Evolutionary conservation across 2,113 vertebrate species (phyloP), one percentile per base, ranked within the genome.

Genomic region (Hirundichthys speculiger): DNA sequence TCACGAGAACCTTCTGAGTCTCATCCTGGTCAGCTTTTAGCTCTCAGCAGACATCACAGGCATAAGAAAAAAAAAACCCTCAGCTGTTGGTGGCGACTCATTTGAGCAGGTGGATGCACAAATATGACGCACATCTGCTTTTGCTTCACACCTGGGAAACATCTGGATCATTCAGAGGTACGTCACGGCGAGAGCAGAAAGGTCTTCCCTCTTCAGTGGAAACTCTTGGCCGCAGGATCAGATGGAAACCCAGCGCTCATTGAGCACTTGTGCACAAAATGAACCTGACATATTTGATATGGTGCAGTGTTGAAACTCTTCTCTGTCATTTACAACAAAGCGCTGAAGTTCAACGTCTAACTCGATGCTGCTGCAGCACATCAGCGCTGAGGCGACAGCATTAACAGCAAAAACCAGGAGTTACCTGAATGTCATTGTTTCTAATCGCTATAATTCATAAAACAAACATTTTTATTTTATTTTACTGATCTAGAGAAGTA

Each of bases 261-360:
- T 60, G 51, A 45, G 8, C 42, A 66, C 56, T 70, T 79, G 72
- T 88, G 77, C 75, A 73, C 16, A 41, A 76, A 83, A 72, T 61
- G 74, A 78, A 73, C 61, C 46, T 51, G 30, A 62, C 60, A 64
- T 11, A 66, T 42, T 61, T 51, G n/a, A n/a, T n/a, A n/a, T n/a
- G n/a, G n/a, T n/a, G n/a, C n/a, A n/a, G n/a, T n/a, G n/a, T 54
- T 4, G 30, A 52, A 57, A 56, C 16, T 63, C 51, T 30, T 71
- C 30, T 79, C 39, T 59, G 42, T 65, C 67, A 67, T 73, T 65
- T 63, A 76, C 60, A 69, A 57, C 19, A 6, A 74, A 70, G 64
- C 41, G 60, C 43, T 64, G 14, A 39, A n/a, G 38, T 58, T 73
- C 4, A 56, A 50, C 43, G 30, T 39, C 12, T 66, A 61, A 42